Evolutionary conservation across 2,113 vertebrate genomes (phyloP), one percentile per base, ranked within the genome.

Genomic region (Brachyhypopomus gauderio): DNA sequence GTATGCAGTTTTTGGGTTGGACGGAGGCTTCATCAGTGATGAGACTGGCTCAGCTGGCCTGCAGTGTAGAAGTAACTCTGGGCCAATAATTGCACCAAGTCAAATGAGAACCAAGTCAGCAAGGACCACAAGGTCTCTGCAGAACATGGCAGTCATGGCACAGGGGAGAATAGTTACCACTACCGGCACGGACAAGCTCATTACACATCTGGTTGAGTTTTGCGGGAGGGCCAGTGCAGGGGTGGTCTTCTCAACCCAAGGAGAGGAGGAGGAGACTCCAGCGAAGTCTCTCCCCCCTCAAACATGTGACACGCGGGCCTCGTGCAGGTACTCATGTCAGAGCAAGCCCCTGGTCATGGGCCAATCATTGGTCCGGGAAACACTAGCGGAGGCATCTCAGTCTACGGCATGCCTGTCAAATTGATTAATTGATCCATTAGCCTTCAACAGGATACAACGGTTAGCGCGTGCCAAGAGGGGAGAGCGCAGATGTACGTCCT

Each of bases 121-220:
- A 55, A 79, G 85, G 81, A 79, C 85, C 60, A 34, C 5, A 19
- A 5, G 72, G 79, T 80, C 78, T 83, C 69, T 27, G 63, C 36
- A 62, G 72, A 73, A 74, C 60, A 82, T n/a, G 81, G 48, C 60
- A 63, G 85, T 85, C 55, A 82, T 62, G 70, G 75, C 78, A 83
- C 91, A 92, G 90, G 91, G 93, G 92, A 92, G 89, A 92, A 91
- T 91, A 89, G 92, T 92, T 91, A 93, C 84, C 76, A 85, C 88
- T 88, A 88, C 85, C 84, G 72, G 78, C 45, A 48, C 72, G 76
- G 84, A 45, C 73, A 81, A 63, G 87, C 90, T 92, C 91, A 88
- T 92, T 91, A 87, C 88, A 93, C 93, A 94, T 94, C 92, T 93
- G 93, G 92, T 89, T 91, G 85, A 87, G 90, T 88, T 92, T 92